Evolutionary conservation across 2,113 vertebrate species (phyloP).

Genomic region (Grammomys dolichurus): DNA sequence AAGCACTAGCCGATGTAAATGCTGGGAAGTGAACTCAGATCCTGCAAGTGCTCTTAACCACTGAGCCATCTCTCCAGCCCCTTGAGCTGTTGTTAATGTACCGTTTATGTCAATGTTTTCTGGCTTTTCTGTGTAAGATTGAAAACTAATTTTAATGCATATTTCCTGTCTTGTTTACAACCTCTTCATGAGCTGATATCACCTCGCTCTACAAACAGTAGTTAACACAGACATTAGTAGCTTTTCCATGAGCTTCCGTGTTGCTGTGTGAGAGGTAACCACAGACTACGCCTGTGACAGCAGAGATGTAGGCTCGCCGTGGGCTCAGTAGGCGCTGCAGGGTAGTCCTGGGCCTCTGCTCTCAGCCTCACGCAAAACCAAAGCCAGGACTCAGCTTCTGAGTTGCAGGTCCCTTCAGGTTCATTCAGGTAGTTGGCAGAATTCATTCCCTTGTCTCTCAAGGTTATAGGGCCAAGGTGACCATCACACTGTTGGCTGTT

Average conservation of each 20-base stretch:
- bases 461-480: not conserved
- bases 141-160: not conserved
- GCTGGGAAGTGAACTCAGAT: not conserved
- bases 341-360: not conserved
- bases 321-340: not conserved
- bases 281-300: not conserved
- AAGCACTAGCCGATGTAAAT: not conserved
- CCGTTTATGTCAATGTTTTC: not conserved
- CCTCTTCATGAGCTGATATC: not conserved
- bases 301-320: rapidly evolving
- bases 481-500: rapidly evolving
- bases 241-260: rapidly evolving
- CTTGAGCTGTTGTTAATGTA: not conserved
- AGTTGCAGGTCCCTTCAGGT: not conserved
- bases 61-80: not conserved
- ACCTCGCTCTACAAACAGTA: not conserved
- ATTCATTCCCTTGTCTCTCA: not conserved
- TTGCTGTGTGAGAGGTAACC: not conserved
- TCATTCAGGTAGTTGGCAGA: not conserved
- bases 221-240: not conserved
- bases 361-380: not conserved
- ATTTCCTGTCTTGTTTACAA: not conserved
- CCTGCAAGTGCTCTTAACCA: not conserved
- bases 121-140: not conserved
- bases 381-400: no score